Conservation (phyloP, 2,888 invertebrate genomes). For the Tenthredo amoena region DNA sequence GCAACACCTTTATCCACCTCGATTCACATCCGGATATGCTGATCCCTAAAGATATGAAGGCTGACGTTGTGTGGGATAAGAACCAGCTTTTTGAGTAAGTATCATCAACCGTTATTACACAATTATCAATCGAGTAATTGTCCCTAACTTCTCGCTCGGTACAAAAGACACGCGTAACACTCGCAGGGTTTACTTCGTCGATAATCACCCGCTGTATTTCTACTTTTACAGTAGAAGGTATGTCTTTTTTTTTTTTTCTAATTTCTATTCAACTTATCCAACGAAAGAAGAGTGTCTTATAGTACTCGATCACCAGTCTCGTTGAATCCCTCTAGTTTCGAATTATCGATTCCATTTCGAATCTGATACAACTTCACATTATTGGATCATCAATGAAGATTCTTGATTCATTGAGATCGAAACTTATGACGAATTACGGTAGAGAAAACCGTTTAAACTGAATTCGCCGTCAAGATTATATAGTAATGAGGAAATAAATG, state of each 20-base stretch:
- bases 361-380: too few relatives aligned
- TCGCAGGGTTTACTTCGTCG: neutral
- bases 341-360: too few relatives aligned
- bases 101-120: neutral
- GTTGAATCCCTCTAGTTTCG: neutral
- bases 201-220: neutral
- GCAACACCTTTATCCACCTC: conserved; percentile 89
- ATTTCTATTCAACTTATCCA: neutral
- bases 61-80: conserved; percentile 88
- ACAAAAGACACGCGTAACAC: neutral
- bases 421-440: too few relatives aligned
- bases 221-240: neutral
- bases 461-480: neutral
- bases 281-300: neutral
- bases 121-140: neutral
- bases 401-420: too few relatives aligned
- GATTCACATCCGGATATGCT: conserved; percentile 97
- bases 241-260: neutral
- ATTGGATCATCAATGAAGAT: too few relatives aligned
- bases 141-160: neutral
- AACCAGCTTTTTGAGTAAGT: conserved; percentile 82
- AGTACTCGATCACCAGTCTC: neutral
- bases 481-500: neutral
- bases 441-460: too few relatives aligned
- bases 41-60: conserved; percentile 88